Evolutionary conservation across 1,140 invertebrate species (phyloP).

Genomic region (Bombus haemorrhoidalis): DNA sequence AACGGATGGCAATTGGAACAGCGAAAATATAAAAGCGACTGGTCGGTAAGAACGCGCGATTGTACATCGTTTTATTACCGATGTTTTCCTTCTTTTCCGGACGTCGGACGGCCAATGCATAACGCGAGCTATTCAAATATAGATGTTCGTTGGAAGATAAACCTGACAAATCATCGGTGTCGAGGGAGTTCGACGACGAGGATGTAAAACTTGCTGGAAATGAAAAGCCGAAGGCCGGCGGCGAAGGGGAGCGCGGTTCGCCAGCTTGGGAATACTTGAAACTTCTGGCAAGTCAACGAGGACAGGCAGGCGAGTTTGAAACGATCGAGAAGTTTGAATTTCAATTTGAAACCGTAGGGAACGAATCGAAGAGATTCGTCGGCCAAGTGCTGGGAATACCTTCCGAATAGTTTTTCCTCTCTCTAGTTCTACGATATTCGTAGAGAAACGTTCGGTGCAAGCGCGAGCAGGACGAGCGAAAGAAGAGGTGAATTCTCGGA

Average conservation of each 20-base stretch:
- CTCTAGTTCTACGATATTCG: background rate
- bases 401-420: background rate
- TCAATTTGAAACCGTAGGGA: background rate
- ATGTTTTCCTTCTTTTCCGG: too few species aligned
- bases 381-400: background rate
- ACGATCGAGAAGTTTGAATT: background rate
- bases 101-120: too few species aligned
- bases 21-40: background rate
- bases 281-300: background rate
- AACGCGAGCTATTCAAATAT: too few species aligned
- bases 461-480: background rate
- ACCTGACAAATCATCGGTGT: too few species aligned
- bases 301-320: background rate
- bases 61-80: too few species aligned
- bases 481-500: too few species aligned
- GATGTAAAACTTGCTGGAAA: background rate
- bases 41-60: too few species aligned
- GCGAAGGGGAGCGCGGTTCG: background rate
- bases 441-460: background rate
- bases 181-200: too few species aligned
- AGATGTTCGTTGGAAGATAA: too few species aligned
- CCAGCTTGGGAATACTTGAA: background rate
- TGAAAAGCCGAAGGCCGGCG: background rate
- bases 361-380: background rate
- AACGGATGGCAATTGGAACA: background rate